Percentiles rank a stretch among this genome's conserved stretches.
Conservation (phyloP, 2,888 invertebrate genomes). For the Heterodera filipjevi region DNA sequence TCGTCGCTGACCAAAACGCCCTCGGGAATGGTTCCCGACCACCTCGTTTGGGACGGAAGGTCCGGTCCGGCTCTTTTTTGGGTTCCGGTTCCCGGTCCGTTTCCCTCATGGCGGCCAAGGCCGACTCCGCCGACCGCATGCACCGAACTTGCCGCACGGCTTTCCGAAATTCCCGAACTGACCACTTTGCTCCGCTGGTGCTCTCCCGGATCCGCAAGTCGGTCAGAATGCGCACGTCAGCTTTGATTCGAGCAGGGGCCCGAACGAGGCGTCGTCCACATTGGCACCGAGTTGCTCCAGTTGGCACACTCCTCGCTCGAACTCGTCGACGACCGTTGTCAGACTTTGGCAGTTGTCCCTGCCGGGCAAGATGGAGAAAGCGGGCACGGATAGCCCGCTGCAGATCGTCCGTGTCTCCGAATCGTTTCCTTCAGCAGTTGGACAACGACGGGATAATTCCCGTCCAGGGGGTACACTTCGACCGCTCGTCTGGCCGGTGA, state of each 20-base stretch:
- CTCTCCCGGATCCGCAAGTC: neutral
- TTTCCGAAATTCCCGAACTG: neutral
- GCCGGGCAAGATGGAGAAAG: neutral
- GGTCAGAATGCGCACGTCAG: neutral
- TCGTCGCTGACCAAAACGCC: neutral
- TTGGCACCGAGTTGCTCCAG: neutral
- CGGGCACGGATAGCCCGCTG: neutral
- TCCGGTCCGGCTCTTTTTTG: neutral
- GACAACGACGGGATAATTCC: neutral
- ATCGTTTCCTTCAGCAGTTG: neutral
- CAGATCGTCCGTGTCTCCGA: neutral
- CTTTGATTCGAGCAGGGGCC: neutral
- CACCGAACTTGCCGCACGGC: neutral
- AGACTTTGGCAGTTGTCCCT: neutral
- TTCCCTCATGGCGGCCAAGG: neutral
- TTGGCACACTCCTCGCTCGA: neutral
- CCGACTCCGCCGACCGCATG: neutral
- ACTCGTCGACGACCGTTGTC: neutral
- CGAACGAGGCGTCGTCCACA: neutral
- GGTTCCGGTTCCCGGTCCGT: neutral
- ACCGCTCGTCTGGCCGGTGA: neutral
- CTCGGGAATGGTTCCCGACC: neutral
- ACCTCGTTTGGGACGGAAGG: neutral
- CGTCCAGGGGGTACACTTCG: constrained; percentile 13
- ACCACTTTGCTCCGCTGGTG: too few species aligned